Base-by-base conservation (phyloP, 2,797 vertebrate species). In the Streptopelia turtur region DNA sequence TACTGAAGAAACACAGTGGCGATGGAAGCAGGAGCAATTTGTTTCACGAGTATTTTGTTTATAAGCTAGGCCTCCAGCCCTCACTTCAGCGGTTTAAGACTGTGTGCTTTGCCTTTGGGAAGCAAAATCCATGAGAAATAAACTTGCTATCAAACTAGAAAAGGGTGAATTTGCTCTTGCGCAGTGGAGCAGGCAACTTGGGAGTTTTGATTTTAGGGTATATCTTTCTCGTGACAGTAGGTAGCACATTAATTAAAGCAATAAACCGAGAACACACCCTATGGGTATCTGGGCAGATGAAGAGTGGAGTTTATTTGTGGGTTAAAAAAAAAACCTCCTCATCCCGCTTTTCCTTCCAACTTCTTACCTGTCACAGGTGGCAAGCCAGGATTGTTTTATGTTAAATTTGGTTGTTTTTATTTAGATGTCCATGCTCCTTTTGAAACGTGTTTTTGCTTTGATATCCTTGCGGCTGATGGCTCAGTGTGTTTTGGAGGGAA, bases 261-360 rank as follows among this genome's bases (percentile, higher is more conserved):
- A 3, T 64, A 75, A 93, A 76, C 37, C 8, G 27, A 33, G 37
- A 94, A 79, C 60, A 89, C 80, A 70, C 78, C 50, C 56, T 61
- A 0, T 71, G 65, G 83, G 83, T 84, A 35, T 89, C 50, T 87
- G 53, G 55, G 68, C 47, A 77, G 63, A 65, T 85, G 27, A 77
- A 82, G 83, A 83, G 78, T 82, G 56, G 94, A 71, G 81, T 89
- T 75, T 69, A 60, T 66, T 88, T 93, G 93, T 25, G 68, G 64
- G 17, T 93, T 89, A 89, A 77, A 81, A 77, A 81, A 77, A 81
- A 77, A 78, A 59, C 31, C 74, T 90, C 53, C 31, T 43, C 60
- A 75, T 95, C 88, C 75, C 75, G 53, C 25, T 83, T 87, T 77
- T 92, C 33, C 57, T 90, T 90, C 64, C 37, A 50, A 1, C 66